These are phyloP conservation scores for Paraplagusia blochii DNA, from an alignment of 2,113 vertebrate species.

Conservation along the genomic window DNA sequence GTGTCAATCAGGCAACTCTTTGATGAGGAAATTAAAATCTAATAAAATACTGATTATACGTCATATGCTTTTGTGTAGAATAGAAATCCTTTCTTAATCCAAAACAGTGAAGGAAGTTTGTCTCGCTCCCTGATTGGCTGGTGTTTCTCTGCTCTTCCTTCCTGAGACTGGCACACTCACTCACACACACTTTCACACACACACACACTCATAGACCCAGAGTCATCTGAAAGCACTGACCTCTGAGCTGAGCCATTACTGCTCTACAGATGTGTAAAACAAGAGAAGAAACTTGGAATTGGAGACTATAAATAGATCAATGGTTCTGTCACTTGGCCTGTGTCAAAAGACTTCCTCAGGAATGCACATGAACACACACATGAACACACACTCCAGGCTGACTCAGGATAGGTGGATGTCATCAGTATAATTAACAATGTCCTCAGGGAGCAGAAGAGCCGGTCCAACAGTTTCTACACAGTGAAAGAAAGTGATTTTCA, in stretches of 20 bases:
- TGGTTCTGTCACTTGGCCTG: slow-evolving; percentile 1
- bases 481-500: too few species aligned
- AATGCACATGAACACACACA: background rate
- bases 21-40: background rate
- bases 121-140: background rate
- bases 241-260: background rate
- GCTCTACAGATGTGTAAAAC: slow-evolving; percentile 7
- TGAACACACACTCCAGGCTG: background rate
- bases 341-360: background rate
- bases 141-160: background rate
- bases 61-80: too few species aligned
- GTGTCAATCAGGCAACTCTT: background rate
- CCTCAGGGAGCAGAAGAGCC: background rate
- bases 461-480: too few species aligned
- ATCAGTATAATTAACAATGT: too few species aligned
- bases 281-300: background rate
- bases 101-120: background rate
- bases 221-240: slow-evolving; percentile 14
- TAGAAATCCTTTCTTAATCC: background rate
- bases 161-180: background rate
- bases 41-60: background rate
- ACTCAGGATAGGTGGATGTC: too few species aligned
- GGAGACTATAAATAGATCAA: slow-evolving; percentile 23
- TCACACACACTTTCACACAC: background rate
- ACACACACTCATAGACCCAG: slow-evolving; percentile 3